A percentile compares a stretch with the other conserved stretches of the same genome.
Evolutionary conservation across 2,113 vertebrate genomes (phyloP).

Genomic region (Notothenia rossii): DNA sequence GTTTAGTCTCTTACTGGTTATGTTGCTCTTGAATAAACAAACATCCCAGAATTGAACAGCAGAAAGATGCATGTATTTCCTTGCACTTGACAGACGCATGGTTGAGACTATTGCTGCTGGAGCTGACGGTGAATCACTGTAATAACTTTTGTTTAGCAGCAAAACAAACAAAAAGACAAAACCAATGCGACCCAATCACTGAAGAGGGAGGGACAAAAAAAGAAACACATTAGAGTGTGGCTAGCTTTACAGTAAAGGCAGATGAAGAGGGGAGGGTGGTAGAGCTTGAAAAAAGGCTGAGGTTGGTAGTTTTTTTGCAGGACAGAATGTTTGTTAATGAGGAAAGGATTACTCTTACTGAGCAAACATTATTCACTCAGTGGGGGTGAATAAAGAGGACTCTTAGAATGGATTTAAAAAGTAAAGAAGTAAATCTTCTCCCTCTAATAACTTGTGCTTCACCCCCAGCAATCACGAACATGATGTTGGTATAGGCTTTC

Average conservation of each 20-base stretch:
- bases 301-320: conserved; percentile 13
- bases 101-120: not conserved
- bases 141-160: conserved; percentile 32
- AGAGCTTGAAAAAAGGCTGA: not conserved
- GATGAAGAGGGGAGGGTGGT: conserved; percentile 1
- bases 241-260: conserved; percentile 22
- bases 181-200: not conserved
- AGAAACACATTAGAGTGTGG: not conserved
- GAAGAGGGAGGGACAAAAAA: not conserved
- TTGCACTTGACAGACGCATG: conserved; percentile 14
- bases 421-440: conserved; percentile 23
- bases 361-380: conserved; percentile 32
- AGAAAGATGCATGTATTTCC: conserved; percentile 33
- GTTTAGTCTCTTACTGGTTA: conserved; percentile 12
- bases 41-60: conserved; percentile 41
- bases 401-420: conserved; percentile 32
- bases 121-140: not conserved
- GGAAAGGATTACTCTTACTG: conserved; percentile 39
- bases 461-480: too few relatives aligned
- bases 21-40: conserved; percentile 42
- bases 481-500: not conserved
- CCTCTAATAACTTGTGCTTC: conserved; percentile 13
- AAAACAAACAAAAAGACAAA: conserved; percentile 21
- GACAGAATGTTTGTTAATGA: conserved; percentile 34
- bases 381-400: conserved; percentile 31